Evolutionary conservation across 1,140 invertebrate genomes (phyloP).

Genomic region (Sminthurinus signatus): DNA sequence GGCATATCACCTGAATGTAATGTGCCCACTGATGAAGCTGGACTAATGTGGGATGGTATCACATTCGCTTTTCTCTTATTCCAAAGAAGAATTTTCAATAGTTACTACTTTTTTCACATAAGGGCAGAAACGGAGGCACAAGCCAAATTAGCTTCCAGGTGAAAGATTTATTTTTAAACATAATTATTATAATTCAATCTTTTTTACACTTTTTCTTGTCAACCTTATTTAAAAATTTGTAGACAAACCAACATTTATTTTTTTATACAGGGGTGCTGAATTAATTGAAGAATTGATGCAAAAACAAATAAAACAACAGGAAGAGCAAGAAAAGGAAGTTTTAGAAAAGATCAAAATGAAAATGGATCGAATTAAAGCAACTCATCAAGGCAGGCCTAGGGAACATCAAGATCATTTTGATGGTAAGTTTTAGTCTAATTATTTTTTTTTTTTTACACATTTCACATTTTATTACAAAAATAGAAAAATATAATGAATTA

Average conservation of each 20-base stretch:
- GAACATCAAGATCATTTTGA: slow-evolving; percentile 57
- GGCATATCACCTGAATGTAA: slow-evolving; percentile 50
- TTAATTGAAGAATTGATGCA: slow-evolving; percentile 82
- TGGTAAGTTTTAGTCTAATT: slow-evolving; percentile 52
- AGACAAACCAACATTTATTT: no score
- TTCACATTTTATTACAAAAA: no score
- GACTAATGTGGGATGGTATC: slow-evolving; percentile 87
- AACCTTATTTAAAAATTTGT: no score
- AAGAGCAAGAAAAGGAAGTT: slow-evolving; percentile 74
- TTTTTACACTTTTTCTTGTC: no score
- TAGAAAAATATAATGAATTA: no score
- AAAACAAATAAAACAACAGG: slow-evolving; percentile 79
- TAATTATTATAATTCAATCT: no score
- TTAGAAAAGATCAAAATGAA: slow-evolving; percentile 91
- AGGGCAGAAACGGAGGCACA: slow-evolving; percentile 80
- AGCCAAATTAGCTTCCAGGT: slow-evolving; percentile 83
- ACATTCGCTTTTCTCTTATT: slow-evolving; percentile 89
- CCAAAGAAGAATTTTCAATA: slow-evolving; percentile 83
- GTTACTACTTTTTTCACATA: slow-evolving; percentile 93
- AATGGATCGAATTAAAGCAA: slow-evolving; percentile 92
- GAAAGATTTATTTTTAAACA: not conserved
- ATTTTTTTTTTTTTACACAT: no score
- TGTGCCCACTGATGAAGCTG: slow-evolving; percentile 70
- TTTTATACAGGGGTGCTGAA: slow-evolving; percentile 70
- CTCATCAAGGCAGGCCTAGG: slow-evolving; percentile 56